Evolutionary conservation across 1,140 invertebrate species (phyloP).

Genomic region (Telenomus remus): DNA sequence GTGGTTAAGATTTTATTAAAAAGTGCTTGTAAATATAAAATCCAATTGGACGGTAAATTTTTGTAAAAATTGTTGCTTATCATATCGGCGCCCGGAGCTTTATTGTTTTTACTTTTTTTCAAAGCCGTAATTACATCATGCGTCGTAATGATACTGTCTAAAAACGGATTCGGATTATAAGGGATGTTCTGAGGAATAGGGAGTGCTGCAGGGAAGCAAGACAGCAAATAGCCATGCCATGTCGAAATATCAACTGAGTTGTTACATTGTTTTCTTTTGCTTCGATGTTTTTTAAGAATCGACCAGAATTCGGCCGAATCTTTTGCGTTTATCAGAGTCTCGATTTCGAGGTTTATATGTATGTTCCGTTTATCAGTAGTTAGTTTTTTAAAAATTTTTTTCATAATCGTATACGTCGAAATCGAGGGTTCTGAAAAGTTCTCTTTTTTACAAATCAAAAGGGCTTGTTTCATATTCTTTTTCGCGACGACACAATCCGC

Average conservation of each 20-base stretch:
- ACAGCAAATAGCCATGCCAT: background rate
- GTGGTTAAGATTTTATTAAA: conserved; percentile 18
- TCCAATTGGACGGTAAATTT: conserved; percentile 19
- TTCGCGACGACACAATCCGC: background rate
- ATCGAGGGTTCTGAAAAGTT: background rate
- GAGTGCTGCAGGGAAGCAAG: background rate
- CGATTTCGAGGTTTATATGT: too few relatives aligned
- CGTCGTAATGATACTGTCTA: conserved; percentile 5
- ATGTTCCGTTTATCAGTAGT: too few relatives aligned
- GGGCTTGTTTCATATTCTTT: background rate
- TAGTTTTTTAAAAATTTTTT: background rate
- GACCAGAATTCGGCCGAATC: too few relatives aligned
- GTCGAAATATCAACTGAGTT: background rate
- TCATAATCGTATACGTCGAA: background rate
- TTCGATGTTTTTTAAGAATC: background rate
- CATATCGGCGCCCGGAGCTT: conserved; percentile 20
- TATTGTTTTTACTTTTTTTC: conserved; percentile 21
- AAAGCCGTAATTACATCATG: conserved; percentile 9
- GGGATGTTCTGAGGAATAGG: background rate
- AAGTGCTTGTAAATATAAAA: conserved; percentile 3
- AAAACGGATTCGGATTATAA: background rate
- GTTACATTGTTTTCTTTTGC: background rate
- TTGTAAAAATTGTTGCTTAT: conserved; percentile 12
- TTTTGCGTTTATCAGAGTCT: too few relatives aligned
- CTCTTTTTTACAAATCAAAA: background rate